Evolutionary conservation across 2,797 vertebrate species (phyloP), one percentile per base, ranked within the genome.

Genomic region (Labeo calbasu): DNA sequence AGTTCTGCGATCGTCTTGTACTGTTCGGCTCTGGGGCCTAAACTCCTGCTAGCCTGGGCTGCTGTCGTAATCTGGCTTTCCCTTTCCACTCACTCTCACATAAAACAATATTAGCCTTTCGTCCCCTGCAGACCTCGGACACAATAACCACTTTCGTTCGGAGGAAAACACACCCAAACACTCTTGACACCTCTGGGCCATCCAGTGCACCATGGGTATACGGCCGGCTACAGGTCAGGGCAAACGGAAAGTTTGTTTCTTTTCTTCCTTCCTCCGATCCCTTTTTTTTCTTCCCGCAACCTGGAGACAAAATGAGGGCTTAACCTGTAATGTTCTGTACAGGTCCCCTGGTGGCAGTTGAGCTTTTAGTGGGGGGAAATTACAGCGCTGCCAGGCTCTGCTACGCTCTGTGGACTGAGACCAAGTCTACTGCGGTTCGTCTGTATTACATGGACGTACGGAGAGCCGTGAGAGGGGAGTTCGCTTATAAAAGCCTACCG

Each of bases 301-400:
- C 93, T 88, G 43, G 89, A 88, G 91, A 96, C 93, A 94, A 92
- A 92, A 94, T 93, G 89, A 92, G 90, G 91, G 92, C 94, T 96
- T 95, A 96, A 96, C 94, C 94, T 95, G 93, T 95, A 95, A 96
- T 96, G 95, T 96, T 91, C 91, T 94, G 86, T 91, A 91, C 91
- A 91, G 90, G 90, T 96, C 95, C 94, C 88, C 51, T 87, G 95
- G 91, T 92, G 89, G 92, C 92, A 93, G 92, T 93, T 96, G 92
- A 92, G 92, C 91, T 93, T 95, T 94, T 92, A 94, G 91, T 93
- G 91, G 88, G 84, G 91, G 86, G 88, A 91, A 95, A 94, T 89
- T 86, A 89, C 87, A 89, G 86, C 59, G 70, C 85, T 85, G 87
- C 84, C 85, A 82, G 84, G 68, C 69, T 73, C 71, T 53, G 85